Evolutionary conservation across 53 echinoderm and acorn worm genomes (phyloP).

Genomic region (Astropecten irregularis): DNA sequence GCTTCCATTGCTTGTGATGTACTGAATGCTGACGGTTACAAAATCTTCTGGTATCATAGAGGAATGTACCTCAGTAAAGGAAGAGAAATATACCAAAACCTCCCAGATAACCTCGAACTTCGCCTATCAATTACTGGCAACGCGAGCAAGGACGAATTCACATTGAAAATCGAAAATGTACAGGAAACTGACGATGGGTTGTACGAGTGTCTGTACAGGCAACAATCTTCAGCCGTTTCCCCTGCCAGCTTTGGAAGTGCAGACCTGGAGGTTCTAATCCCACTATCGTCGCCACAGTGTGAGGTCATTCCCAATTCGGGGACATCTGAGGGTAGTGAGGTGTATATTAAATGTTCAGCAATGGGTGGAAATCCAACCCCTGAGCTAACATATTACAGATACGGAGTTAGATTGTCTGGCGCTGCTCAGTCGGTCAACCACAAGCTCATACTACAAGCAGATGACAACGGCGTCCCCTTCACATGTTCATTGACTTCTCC

Average conservation of each 20-base stretch:
- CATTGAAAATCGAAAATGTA: slow-evolving; percentile 11
- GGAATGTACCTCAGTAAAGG: neutral
- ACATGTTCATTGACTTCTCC: slow-evolving; percentile 25
- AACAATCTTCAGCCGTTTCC: neutral
- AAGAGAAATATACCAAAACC: neutral
- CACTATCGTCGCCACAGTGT: neutral
- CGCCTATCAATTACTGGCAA: too few relatives aligned
- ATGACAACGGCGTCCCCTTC: slow-evolving; percentile 22
- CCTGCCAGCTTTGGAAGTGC: neutral
- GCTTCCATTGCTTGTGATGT: too few relatives aligned
- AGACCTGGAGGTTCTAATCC: neutral
- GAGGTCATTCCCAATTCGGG: neutral
- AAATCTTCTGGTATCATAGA: neutral
- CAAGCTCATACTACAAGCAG: neutral
- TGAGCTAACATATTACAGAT: neutral
- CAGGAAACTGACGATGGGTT: neutral
- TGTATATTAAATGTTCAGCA: neutral
- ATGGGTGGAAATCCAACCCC: neutral
- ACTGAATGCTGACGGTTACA: neutral
- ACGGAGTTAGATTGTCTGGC: too few relatives aligned
- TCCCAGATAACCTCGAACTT: neutral
- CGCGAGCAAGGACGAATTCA: too few relatives aligned
- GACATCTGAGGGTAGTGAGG: neutral
- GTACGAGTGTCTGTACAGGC: neutral
- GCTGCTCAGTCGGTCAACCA: neutral